These are phyloP conservation scores for Drosophila cardini DNA, from an alignment of 1,140 invertebrate genomes.

Conservation along the genomic window DNA sequence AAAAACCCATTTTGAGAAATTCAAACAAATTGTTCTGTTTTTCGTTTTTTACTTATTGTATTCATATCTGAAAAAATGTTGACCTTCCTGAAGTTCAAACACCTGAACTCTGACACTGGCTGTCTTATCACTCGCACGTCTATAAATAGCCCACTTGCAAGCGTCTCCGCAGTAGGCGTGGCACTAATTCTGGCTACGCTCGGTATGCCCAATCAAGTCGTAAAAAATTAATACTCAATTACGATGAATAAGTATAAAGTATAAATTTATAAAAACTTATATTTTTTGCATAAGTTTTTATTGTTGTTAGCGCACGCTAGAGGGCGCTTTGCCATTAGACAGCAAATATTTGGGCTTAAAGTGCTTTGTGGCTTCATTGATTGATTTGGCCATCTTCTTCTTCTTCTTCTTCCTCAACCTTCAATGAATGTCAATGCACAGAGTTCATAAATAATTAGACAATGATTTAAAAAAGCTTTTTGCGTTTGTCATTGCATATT, in stretches of 20 bases:
- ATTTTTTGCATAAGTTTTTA: constrained; percentile 20
- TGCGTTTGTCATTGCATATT: constrained; percentile 31
- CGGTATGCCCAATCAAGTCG: constrained; percentile 53
- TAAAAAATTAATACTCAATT: constrained; percentile 17
- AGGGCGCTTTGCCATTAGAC: constrained; percentile 31
- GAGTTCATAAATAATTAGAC: constrained; percentile 44
- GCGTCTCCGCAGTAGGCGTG: constrained; percentile 55
- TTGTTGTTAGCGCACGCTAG: constrained; percentile 27
- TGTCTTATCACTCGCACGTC: constrained; percentile 56
- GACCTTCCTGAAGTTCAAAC: constrained; percentile 76
- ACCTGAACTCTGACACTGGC: constrained; percentile 73
- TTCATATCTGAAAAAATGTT: constrained; percentile 9
- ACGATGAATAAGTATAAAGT: constrained; percentile 10
- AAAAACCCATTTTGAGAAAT: no score
- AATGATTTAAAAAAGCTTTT: constrained; percentile 10
- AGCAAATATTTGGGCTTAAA: constrained; percentile 18
- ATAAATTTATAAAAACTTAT: background rate
- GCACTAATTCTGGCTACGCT: constrained; percentile 1
- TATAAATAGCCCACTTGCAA: constrained; percentile 60
- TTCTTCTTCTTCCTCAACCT: constrained; percentile 27
- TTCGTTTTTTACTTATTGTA: background rate
- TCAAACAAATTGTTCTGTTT: no score
- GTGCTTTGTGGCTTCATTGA: constrained; percentile 30
- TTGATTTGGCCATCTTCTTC: constrained; percentile 26
- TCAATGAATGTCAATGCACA: constrained; percentile 44